Percentiles rank a stretch among this genome's conserved stretches.
phyloP scores from a whole-genome alignment of 30 jellyfish, hydroid and myxozoan species.

The Chironex yamaguchii region DNA sequence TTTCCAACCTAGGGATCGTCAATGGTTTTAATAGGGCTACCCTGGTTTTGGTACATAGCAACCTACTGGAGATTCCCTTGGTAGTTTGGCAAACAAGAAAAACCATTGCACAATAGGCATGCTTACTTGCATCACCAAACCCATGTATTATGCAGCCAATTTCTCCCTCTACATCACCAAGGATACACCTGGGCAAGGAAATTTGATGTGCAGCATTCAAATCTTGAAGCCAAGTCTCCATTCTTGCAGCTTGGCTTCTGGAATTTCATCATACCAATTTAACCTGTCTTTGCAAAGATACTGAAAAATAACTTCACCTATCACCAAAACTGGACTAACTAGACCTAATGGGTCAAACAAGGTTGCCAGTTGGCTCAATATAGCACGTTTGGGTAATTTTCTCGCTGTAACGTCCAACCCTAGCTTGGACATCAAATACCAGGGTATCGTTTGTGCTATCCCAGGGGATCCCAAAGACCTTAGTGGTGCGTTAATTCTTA shows the following conservation, averaged over 20 bases:
- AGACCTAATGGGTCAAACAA: conserved; percentile 38
- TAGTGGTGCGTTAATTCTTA: too few relatives aligned
- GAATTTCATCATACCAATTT: conserved; percentile 62
- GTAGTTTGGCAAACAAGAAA: conserved; percentile 3
- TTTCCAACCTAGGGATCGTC: neutral
- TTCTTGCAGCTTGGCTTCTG: neutral
- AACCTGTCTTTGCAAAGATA: conserved; percentile 16
- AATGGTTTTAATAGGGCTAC: conserved; percentile 6
- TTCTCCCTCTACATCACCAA: neutral
- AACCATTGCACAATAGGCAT: conserved; percentile 27
- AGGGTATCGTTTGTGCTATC: neutral
- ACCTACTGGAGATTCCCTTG: neutral
- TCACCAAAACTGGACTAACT: conserved; percentile 21
- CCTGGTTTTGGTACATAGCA: conserved; percentile 14
- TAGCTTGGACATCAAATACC: neutral
- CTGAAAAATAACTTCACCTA: conserved; percentile 27
- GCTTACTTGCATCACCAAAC: conserved; percentile 6
- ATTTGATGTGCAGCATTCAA: neutral
- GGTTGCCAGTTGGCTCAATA: conserved; percentile 20
- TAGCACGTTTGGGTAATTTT: neutral
- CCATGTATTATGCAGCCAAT: neutral
- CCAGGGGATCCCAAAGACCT: neutral
- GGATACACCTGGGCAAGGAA: conserved; percentile 6
- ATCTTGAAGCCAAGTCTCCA: conserved; percentile 25
- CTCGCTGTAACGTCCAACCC: neutral